Evolutionary conservation across 1,140 invertebrate species (phyloP), one percentile per base, ranked within the genome.

Genomic region (Lepidurus apus): DNA sequence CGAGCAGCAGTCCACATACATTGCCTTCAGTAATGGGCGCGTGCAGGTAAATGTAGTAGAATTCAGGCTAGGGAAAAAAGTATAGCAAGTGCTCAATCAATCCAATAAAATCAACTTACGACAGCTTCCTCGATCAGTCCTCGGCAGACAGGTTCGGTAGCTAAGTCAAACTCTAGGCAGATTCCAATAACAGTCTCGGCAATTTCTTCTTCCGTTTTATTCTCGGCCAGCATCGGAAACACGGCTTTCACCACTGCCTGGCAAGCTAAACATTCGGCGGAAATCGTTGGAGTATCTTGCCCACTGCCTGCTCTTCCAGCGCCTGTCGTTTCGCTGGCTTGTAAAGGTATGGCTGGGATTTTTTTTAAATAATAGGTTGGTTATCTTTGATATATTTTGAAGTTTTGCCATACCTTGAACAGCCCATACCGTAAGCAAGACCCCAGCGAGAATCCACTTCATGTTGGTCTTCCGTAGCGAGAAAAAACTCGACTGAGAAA

Each of bases 1-100:
- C 89, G 2, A 90, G 80, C 3, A 89, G 44, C 7, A 90, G 79
- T 7, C 87, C 88, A 81, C 90, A 91, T 77, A 90, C 47, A 43
- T 80, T 80, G 13, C 76, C 79, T 43, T 73, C 26, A 43, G 74
- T 73, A 5, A 78, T 17, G n/a, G 42, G 10, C 0, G 11, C 42
- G 21, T 43, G 24, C 21, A 74, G 73, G 65, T 80, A 74, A 17
- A 80, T 80, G 24, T 80, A 80, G 7, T 65, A 73, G 17, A 80
- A 43, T 11, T 76, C 76, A 43, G 79, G 79, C 79, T 80, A 45
- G 2, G 43, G 75, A 24, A 73, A 74, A 74, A 0, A 21, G 9
- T 13, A 65, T 2, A 34, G 2, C 34, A 34, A 4, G 34, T 34
- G 34, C 34, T 34, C 34, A 34, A 34, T 34, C 34, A 34, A 34